phyloP scores from a whole-genome alignment of 2,888 invertebrate genomes.

The Eretmocerus hayati region DNA sequence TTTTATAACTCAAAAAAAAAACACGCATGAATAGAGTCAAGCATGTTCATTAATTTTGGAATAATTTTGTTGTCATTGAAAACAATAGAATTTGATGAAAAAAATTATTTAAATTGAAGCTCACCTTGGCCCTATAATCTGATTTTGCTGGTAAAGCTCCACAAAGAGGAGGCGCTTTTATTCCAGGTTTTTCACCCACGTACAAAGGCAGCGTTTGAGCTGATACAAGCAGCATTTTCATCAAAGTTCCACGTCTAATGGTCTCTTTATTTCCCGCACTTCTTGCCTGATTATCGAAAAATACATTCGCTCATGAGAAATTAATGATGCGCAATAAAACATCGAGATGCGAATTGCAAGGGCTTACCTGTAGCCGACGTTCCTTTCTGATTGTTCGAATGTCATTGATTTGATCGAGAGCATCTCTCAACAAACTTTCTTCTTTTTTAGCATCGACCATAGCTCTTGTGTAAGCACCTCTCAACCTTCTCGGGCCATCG shows the following conservation, averaged over 20 bases:
- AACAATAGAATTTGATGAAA: too few relatives aligned
- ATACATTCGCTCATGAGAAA: too few relatives aligned
- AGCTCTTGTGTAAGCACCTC: constrained; percentile 70
- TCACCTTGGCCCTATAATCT: not conserved
- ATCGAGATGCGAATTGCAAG: not conserved
- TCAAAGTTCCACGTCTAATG: constrained; percentile 83
- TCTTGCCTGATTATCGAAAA: constrained; percentile 57
- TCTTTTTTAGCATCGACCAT: constrained; percentile 76
- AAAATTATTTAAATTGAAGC: too few relatives aligned
- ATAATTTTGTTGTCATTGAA: too few relatives aligned
- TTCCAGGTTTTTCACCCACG: constrained; percentile 71
- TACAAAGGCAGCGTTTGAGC: constrained; percentile 89
- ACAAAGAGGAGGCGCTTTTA: constrained; percentile 81
- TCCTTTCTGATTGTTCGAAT: constrained; percentile 83
- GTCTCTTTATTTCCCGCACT: constrained; percentile 83
- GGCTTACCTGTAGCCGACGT: constrained; percentile 65
- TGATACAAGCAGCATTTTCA: constrained; percentile 88
- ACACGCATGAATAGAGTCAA: too few relatives aligned
- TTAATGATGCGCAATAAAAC: not conserved
- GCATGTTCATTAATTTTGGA: too few relatives aligned
- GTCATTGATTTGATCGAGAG: constrained; percentile 79
- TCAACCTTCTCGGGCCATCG: constrained; percentile 62
- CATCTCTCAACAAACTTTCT: constrained; percentile 71
- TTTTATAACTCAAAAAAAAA: too few relatives aligned
- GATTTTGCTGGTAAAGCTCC: constrained; percentile 57